Evolutionary conservation across 2,113 vertebrate genomes (phyloP).

Genomic region (Hippoglossus stenolepis): DNA sequence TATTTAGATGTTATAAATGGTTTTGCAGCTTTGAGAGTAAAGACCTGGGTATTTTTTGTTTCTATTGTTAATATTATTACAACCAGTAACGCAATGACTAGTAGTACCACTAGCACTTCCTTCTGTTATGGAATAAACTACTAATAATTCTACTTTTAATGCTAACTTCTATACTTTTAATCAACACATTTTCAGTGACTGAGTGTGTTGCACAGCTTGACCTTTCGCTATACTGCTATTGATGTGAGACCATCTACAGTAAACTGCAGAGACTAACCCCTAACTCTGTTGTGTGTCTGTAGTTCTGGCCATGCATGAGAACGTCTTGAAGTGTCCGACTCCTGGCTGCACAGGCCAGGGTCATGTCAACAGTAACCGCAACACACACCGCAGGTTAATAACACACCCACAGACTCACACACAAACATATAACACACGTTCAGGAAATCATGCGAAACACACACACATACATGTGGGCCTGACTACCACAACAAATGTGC

Average conservation of each 20-base stretch:
- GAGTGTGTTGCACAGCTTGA: background rate
- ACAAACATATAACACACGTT: background rate
- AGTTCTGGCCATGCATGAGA: slow-evolving; percentile 99
- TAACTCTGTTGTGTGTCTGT: slow-evolving; percentile 59
- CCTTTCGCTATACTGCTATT: background rate
- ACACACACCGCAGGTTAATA: slow-evolving; percentile 95
- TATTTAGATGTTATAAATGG: background rate
- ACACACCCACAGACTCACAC: slow-evolving; percentile 15
- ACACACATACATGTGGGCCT: background rate
- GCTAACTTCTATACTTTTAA: background rate
- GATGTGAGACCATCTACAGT: background rate
- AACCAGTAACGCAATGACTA: background rate
- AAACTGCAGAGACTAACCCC: slow-evolving; percentile 49
- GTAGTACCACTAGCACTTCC: background rate
- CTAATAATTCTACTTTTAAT: slow-evolving; percentile 23
- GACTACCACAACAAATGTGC: background rate
- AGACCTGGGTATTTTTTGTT: background rate
- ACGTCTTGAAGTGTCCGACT: slow-evolving; percentile 98
- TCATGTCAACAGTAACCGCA: slow-evolving; percentile 99
- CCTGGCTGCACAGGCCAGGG: slow-evolving; percentile 98
- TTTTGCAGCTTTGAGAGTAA: background rate
- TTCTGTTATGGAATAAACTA: slow-evolving; percentile 1
- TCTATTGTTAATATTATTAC: background rate
- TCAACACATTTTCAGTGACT: background rate
- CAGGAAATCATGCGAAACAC: background rate